Base-by-base conservation (phyloP, 2,113 vertebrate species). In the Dicaeum eximium region DNA sequence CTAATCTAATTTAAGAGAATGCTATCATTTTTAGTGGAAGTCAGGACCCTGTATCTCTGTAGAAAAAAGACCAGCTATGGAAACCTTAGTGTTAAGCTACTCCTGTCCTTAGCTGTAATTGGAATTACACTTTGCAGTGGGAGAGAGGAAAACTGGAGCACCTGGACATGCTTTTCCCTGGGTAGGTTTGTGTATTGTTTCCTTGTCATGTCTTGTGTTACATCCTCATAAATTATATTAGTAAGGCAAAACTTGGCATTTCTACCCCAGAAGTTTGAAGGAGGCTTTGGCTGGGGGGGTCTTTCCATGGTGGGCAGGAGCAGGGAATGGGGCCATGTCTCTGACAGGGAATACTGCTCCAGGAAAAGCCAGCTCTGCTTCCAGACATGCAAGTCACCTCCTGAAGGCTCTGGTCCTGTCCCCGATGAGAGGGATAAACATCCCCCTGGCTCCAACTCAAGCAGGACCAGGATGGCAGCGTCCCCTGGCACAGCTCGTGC, bases 361-460 rank as follows among this genome's bases (percentile, higher is more conserved):
- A 5, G 47, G 57, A 8, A 64, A 53, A 58, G 13, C 11, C 51
- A 82, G 9, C 11, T 37, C 20, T 50, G 13, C 27, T 62, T 33
- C 23, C 53, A 62, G 25, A 35, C 40, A 20, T 1, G 1, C 0
- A 6, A 13, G 14, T 7, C 21, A n/a, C 8, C 16, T 62, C 47
- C 38, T 62, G 38, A 27, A 80, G 15, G 35, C 6, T 35, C 31
- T 61, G 45, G 2, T 80, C 22, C 30, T 74, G 21, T n/a, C 11
- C 33, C 9, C 0, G 0, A 8, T 33, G 19, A 74, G 22, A 24
- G 38, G 69, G n/a, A 35, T 2, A 15, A 86, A 30, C 17, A 7
- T 77, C 1, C 5, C 4, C 6, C 18, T 1, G 28, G 33, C 30
- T 74, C 61, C 24, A 50, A 2, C 2, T 15, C 15, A 1, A 0